Conservation (phyloP, 2,113 vertebrate genomes). For the Serilophus lunatus region DNA sequence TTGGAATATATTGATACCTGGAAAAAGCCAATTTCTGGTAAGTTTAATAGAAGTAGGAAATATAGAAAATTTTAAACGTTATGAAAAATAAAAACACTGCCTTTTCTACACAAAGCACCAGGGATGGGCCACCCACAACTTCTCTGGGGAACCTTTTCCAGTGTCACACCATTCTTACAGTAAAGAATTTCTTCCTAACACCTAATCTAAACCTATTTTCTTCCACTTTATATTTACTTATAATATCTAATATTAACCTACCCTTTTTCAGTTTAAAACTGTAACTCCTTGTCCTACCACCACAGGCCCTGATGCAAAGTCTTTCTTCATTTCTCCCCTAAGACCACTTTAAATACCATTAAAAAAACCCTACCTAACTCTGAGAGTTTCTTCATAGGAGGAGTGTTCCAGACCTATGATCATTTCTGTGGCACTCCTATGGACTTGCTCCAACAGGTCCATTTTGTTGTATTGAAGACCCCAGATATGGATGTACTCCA, state of each 20-base stretch:
- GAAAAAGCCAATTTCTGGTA: constrained; percentile 67
- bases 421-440: neutral
- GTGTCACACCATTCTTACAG: no score
- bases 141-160: neutral
- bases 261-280: neutral
- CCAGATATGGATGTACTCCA: neutral
- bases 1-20: constrained; percentile 18
- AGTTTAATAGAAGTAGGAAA: neutral
- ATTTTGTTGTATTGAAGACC: no score
- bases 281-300: neutral
- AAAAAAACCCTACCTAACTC: neutral
- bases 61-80: neutral
- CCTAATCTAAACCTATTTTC: neutral
- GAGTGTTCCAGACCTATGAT: neutral
- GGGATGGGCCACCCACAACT: neutral
- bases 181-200: neutral
- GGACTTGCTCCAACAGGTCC: neutral
- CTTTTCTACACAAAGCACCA: neutral
- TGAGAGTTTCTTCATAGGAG: neutral
- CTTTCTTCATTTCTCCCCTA: neutral
- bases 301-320: neutral
- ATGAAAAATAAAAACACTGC: neutral
- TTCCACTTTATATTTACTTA: neutral
- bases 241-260: neutral
- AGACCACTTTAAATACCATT: neutral